These are phyloP conservation scores for Xestia rhomboidea DNA, from an alignment of 2,888 invertebrate genomes.

Conservation along the genomic window DNA sequence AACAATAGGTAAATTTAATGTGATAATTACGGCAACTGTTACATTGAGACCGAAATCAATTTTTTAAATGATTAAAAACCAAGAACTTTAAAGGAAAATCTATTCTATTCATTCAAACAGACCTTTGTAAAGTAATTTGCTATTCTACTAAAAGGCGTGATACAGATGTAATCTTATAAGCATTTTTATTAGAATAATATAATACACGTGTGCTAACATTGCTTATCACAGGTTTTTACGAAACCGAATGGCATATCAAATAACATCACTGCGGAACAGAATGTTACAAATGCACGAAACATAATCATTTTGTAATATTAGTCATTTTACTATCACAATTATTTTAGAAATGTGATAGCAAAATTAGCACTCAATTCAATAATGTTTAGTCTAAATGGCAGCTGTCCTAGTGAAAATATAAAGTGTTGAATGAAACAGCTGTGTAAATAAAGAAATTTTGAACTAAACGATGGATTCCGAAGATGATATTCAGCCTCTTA, in stretches of 20 bases:
- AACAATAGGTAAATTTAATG: background rate
- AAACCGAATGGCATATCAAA: constrained; percentile 38
- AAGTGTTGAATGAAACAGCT: constrained; percentile 26
- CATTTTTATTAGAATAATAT: background rate
- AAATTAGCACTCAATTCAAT: background rate
- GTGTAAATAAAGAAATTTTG: constrained; percentile 32
- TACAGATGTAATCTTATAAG: background rate
- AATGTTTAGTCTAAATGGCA: constrained; percentile 12
- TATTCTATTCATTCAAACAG: background rate
- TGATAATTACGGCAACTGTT: background rate
- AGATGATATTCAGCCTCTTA: constrained; percentile 84
- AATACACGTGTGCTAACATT: background rate
- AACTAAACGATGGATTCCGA: constrained; percentile 78
- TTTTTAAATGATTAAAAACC: background rate
- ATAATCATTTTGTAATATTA: constrained; percentile 22
- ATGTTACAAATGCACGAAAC: constrained; percentile 22
- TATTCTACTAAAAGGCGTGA: constrained; percentile 17
- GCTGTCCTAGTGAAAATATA: background rate
- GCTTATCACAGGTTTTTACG: constrained; percentile 15
- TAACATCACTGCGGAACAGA: constrained; percentile 25
- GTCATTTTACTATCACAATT: background rate
- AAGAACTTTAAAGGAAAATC: background rate
- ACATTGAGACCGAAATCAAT: background rate
- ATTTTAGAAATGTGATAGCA: background rate
- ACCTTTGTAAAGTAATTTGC: constrained; percentile 23